Evolutionary conservation across 2,113 vertebrate species (phyloP), one percentile per base, ranked within the genome.

Genomic region (Rattus rattus): DNA sequence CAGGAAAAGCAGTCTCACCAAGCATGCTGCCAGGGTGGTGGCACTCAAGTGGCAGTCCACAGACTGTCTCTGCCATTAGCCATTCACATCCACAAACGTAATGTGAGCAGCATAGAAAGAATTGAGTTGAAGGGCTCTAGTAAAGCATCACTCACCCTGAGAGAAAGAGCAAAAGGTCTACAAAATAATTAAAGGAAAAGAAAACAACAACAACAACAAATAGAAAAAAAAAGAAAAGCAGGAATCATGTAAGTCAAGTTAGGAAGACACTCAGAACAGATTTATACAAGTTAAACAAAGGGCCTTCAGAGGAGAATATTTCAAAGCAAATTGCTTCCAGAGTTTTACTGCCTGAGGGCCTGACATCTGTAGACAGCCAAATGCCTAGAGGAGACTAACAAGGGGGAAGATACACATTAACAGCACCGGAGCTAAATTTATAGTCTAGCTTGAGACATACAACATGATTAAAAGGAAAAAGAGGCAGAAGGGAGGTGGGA

Each of bases 341-440:
- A 94, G 83, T 97, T 98, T 98, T 96, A 92, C 39, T 97, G 95
- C 77, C 93, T 96, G 91, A 94, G 96, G 97, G 95, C 95, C 96
- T 98, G 97, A 93, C 94, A 97, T 95, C 91, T 97, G 70, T 94
- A 98, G 97, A 95, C 26, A 97, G 70, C 70, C 13, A 70, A 98
- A 95, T 88, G 69, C 59, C 97, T 96, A 30, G 90, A 94, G 87
- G 95, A 96, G 96, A 63, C 94, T 96, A 98, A 96, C 81, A 12
- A 79, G 67, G 52, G 61, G 52, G 91, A 90, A 97, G 94, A 75
- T 94, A 69, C 75, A 96, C 98, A 97, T 97, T 96, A 98, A 65
- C 28, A 75, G 61, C 54, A 52, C 69, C 94, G 52, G 73, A 33
- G 54, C 70, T 17, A n/a, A 83, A 97, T 87, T 81, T 85, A 7